Percentiles rank a stretch among this genome's conserved stretches.
phyloP scores from a whole-genome alignment of 2,797 vertebrate genomes.

The Remorina albescens region DNA sequence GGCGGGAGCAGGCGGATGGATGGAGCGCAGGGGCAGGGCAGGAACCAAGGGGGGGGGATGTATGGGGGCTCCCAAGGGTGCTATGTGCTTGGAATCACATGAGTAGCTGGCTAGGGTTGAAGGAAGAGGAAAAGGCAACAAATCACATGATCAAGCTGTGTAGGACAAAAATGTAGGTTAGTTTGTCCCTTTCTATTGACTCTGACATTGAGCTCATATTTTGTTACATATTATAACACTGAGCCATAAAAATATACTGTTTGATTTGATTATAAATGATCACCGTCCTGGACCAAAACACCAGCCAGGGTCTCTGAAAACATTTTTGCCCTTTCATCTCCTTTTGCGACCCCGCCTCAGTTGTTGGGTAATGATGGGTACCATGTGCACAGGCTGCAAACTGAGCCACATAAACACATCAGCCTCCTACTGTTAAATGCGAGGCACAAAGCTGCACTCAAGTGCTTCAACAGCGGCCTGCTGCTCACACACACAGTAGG shows the following conservation, averaged over 20 bases:
- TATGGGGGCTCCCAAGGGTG: constrained; percentile 67
- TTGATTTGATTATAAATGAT: constrained; percentile 32
- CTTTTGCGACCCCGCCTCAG: too few relatives aligned
- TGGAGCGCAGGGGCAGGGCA: constrained; percentile 63
- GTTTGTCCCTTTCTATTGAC: constrained; percentile 10
- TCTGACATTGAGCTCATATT: background rate
- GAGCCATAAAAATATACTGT: constrained; percentile 9
- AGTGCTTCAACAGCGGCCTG: constrained; percentile 17
- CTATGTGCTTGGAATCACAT: constrained; percentile 74
- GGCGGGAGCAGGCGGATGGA: constrained; percentile 58
- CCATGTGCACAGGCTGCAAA: constrained; percentile 21
- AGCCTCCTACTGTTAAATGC: background rate
- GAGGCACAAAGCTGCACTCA: background rate
- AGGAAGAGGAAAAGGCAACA: constrained; percentile 58
- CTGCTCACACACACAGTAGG: constrained; percentile 6
- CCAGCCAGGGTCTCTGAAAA: background rate
- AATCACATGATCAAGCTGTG: constrained; percentile 37
- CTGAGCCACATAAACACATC: constrained; percentile 11
- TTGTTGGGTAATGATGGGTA: constrained; percentile 10
- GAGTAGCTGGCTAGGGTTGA: constrained; percentile 54
- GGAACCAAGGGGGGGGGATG: constrained; percentile 28
- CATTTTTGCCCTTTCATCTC: too few relatives aligned
- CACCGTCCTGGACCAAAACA: constrained; percentile 13
- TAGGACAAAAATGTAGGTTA: background rate
- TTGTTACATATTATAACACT: background rate